Evolutionary conservation across 2,888 invertebrate genomes (phyloP).

Genomic region (Didymodactylos carnosus): DNA sequence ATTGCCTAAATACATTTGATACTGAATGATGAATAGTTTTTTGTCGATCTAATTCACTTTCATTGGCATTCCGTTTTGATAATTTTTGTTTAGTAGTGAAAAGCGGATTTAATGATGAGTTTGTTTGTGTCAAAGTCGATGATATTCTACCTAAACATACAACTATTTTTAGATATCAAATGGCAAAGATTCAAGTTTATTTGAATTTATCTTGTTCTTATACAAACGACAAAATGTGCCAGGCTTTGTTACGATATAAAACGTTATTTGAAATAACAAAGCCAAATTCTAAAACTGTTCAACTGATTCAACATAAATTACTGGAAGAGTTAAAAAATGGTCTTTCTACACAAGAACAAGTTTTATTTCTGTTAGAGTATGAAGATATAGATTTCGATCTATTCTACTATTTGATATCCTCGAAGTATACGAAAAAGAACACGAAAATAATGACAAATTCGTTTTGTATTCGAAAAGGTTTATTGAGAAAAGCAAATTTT

Average conservation of each 20-base stretch:
- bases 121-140: no score
- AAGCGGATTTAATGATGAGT: no score
- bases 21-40: no score
- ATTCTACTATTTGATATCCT: neutral
- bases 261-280: neutral
- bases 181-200: neutral
- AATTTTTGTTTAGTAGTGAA: no score
- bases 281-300: neutral
- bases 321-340: no score
- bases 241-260: neutral
- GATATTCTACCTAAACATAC: neutral
- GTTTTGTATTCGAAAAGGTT: constrained; percentile 10
- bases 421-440: neutral
- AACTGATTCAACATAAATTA: no score
- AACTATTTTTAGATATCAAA: neutral
- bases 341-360: no score
- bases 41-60: no score
- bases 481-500: constrained; percentile 7
- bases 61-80: no score
- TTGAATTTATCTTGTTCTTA: neutral
- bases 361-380: constrained; percentile 5
- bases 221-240: neutral
- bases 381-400: constrained; percentile 11
- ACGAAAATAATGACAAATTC: constrained; percentile 2
- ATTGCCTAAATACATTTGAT: no score